A percentile compares a stretch with the other conserved stretches of the same genome.
Conservation (phyloP, 2,888 invertebrate genomes). For the Nemurella pictetii region DNA sequence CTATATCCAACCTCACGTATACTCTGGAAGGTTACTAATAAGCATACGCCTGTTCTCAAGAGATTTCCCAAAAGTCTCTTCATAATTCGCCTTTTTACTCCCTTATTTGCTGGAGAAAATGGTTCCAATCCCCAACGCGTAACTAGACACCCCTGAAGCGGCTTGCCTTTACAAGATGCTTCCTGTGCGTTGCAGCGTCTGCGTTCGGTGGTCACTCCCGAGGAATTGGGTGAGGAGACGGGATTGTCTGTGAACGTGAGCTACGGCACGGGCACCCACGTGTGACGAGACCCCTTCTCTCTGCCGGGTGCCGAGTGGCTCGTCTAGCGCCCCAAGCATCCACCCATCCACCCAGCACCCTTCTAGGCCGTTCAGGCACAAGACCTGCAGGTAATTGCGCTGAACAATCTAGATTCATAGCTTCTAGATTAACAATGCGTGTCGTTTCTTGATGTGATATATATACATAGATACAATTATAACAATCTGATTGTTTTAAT, state of each 20-base stretch:
- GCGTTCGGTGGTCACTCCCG: constrained; percentile 56
- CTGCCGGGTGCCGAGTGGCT: constrained; percentile 31
- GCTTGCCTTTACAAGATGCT: too few relatives aligned
- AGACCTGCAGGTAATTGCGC: constrained; percentile 30
- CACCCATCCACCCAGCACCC: background rate
- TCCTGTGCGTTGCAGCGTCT: constrained; percentile 53
- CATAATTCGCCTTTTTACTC: too few relatives aligned
- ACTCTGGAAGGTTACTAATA: too few relatives aligned
- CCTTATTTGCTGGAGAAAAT: too few relatives aligned
- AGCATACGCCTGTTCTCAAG: too few relatives aligned
- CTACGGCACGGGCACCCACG: constrained; percentile 57
- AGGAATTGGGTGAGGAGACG: constrained; percentile 51
- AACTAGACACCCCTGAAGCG: too few relatives aligned
- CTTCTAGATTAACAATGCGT: constrained; percentile 24
- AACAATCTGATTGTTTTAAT: too few relatives aligned
- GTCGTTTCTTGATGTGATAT: constrained; percentile 26
- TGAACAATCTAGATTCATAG: constrained; percentile 27
- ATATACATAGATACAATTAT: background rate
- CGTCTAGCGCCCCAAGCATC: constrained; percentile 3
- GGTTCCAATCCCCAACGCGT: too few relatives aligned
- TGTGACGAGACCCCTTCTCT: constrained; percentile 51
- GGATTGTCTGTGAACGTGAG: constrained; percentile 52
- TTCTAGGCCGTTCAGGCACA: background rate
- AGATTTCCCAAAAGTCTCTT: too few relatives aligned
- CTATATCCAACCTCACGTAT: too few relatives aligned